Evolutionary conservation across 2,797 vertebrate species (phyloP), one percentile per base, ranked within the genome.

Genomic region (Micropoecilia bifurca): DNA sequence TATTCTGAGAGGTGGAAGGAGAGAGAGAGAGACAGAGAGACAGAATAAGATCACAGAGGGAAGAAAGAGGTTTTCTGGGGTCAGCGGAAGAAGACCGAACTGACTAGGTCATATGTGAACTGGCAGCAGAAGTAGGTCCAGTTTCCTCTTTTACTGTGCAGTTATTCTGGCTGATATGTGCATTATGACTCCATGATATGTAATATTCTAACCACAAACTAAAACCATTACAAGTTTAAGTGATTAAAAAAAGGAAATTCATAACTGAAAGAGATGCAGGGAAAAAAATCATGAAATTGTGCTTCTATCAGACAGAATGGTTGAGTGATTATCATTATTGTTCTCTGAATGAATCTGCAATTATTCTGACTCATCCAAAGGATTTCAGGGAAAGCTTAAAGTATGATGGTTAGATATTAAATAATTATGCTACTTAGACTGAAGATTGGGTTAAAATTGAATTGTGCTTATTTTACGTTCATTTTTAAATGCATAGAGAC

Each of bases 1-100:
- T 79, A 94, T 95, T 93, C 87, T 84, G 45, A 82, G 39, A 25
- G 76, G 78, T 83, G 55, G 86, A 81, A 90, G 87, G 12, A 28
- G 41, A 71, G 12, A n/a, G 36, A 68, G 7, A 10, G 18, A 25
- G 8, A 59, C n/a, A n/a, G n/a, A 68, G 71, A 7, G 36, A 59
- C 43, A 61, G 33, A 57, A 68, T 12, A 22, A 68, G 71, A 46
- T 77, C 68, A 82, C 78, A 83, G 47, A 73, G 82, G 76, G 80
- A 68, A 82, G 47, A 50, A 39, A 3, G 43, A 66, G 87, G 77
- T 82, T 83, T 83, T 79, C 74, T 72, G 46, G 74, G 87, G 86
- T 90, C 88, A 85, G 75, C 25, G 53, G 53, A 80, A 53, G 63
- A 79, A 68, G 53, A 55, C 79, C 75, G 22, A 77, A 76, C 10